Conservation (phyloP, 2,888 invertebrate species). For the Drosophila limbata region DNA sequence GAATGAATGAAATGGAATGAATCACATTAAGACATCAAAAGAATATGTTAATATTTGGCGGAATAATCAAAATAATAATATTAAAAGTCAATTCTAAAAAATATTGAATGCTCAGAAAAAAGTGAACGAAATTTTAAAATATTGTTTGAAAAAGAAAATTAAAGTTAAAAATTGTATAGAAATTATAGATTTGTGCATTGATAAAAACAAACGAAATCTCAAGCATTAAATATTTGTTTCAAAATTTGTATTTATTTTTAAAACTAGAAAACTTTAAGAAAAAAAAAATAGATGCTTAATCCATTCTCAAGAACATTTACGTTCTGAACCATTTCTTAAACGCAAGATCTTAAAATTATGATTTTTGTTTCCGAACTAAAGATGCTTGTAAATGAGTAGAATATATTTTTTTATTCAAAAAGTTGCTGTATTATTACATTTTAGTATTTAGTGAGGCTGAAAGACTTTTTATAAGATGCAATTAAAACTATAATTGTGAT, state of each 20-base stretch:
- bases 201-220: no score
- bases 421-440: background rate
- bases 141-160: background rate
- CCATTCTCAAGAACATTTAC: no score
- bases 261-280: no score
- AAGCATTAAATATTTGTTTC: no score
- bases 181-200: background rate
- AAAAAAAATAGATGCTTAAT: no score
- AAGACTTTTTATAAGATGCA: background rate
- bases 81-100: background rate
- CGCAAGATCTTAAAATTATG: background rate
- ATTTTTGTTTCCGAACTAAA: background rate
- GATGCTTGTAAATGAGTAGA: no score
- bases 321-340: no score
- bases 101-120: no score
- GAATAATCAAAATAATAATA: background rate
- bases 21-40: constrained; percentile 9
- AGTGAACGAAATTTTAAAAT: background rate
- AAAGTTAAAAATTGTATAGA: background rate
- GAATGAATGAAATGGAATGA: constrained; percentile 5
- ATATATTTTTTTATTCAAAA: background rate
- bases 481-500: background rate
- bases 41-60: constrained; percentile 3
- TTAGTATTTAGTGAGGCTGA: background rate
- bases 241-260: no score